phyloP scores from a whole-genome alignment of 2,888 invertebrate species.

The Copidosoma aretas region DNA sequence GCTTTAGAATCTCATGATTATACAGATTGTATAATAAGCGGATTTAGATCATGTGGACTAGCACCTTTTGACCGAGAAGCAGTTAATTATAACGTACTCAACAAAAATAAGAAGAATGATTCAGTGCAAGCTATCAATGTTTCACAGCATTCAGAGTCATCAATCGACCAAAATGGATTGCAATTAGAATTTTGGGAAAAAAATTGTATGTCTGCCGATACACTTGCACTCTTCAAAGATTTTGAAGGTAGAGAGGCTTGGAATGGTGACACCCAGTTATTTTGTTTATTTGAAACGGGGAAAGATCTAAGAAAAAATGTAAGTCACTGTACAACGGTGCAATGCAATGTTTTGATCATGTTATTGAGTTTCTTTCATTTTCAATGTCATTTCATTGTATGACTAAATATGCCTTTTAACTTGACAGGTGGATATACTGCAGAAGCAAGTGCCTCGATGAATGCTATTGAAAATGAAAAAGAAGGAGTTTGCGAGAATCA shows the following conservation, averaged over 20 bases:
- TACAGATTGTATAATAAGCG: background rate
- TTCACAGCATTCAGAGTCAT: background rate
- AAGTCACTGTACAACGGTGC: too few species aligned
- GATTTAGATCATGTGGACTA: background rate
- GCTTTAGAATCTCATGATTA: background rate
- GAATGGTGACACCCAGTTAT: background rate
- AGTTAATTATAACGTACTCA: slow-evolving; percentile 2
- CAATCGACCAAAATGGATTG: background rate
- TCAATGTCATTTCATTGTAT: too few species aligned
- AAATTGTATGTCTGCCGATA: background rate
- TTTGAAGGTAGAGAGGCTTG: background rate
- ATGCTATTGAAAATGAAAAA: too few species aligned
- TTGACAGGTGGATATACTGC: too few species aligned
- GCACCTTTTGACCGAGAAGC: background rate
- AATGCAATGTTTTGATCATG: too few species aligned
- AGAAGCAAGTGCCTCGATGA: too few species aligned
- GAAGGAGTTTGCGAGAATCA: too few species aligned
- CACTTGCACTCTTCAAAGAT: background rate
- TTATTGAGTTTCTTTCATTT: too few species aligned
- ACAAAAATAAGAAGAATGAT: background rate
- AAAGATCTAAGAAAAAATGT: background rate
- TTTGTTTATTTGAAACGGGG: background rate
- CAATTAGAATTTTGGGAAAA: background rate
- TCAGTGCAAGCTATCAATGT: background rate
- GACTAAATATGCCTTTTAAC: too few species aligned